Evolutionary conservation across 2,888 invertebrate species (phyloP).

Genomic region (Helleia helle): DNA sequence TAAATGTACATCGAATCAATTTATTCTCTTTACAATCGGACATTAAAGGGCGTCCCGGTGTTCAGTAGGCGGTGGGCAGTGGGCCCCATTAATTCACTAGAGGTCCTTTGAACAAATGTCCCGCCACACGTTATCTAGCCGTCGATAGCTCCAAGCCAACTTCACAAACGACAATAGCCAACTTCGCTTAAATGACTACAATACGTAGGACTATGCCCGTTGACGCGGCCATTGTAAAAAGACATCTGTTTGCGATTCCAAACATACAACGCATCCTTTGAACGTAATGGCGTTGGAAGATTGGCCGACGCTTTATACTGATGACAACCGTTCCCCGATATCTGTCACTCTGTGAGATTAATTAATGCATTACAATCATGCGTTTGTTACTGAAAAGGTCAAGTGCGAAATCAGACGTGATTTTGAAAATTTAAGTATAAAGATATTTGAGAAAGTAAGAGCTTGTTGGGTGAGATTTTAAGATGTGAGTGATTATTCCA

Average conservation of each 20-base stretch:
- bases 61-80: slow-evolving; percentile 20
- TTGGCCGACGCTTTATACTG: slow-evolving; percentile 7
- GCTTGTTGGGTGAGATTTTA: too few species aligned
- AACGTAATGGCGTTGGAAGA: slow-evolving; percentile 22
- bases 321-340: slow-evolving; percentile 2
- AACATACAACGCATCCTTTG: slow-evolving; percentile 15
- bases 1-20: too few species aligned
- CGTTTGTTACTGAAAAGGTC: too few species aligned
- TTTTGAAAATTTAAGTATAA: too few species aligned
- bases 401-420: too few species aligned
- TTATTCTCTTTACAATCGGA: too few species aligned
- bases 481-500: too few species aligned
- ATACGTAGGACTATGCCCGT: slow-evolving; percentile 31
- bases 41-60: too few species aligned
- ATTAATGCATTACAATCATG: too few species aligned
- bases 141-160: slow-evolving; percentile 65
- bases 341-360: slow-evolving; percentile 6
- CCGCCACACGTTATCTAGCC: slow-evolving; percentile 47
- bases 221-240: slow-evolving; percentile 33
- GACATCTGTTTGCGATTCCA: slow-evolving; percentile 14
- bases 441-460: too few species aligned
- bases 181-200: slow-evolving; percentile 56
- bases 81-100: slow-evolving; percentile 25
- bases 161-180: slow-evolving; percentile 54
- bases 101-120: slow-evolving; percentile 49